phyloP scores from a whole-genome alignment of 2,797 vertebrate species.

The Xiphophorus birchmanni region DNA sequence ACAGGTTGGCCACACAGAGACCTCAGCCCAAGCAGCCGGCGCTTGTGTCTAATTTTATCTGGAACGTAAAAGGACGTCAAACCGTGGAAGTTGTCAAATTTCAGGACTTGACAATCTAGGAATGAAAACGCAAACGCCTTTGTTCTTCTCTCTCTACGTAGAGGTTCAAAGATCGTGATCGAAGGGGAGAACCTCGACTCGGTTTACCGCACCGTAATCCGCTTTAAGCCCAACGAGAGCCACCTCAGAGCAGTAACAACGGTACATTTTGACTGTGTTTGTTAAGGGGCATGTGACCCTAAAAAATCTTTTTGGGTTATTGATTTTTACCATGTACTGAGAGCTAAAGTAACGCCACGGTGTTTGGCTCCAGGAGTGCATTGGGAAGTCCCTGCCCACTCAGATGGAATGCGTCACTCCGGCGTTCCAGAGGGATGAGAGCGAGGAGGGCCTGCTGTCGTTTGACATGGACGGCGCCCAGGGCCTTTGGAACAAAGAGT shows the following conservation, averaged over 20 bases:
- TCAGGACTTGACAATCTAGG: not conserved
- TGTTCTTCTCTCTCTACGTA: slow-evolving; percentile 49
- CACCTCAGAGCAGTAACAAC: slow-evolving; percentile 75
- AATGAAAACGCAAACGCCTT: not conserved
- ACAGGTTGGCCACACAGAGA: slow-evolving; percentile 72
- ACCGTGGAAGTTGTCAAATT: not conserved
- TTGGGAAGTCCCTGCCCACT: slow-evolving; percentile 65
- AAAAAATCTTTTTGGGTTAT: too few species aligned
- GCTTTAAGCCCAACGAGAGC: slow-evolving; percentile 82
- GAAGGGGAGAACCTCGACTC: slow-evolving; percentile 89
- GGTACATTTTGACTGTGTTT: slow-evolving; percentile 53
- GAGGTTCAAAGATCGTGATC: slow-evolving; percentile 88
- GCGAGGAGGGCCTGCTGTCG: slow-evolving; percentile 82
- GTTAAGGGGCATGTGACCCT: not conserved
- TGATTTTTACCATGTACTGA: not conserved
- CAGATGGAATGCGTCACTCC: slow-evolving; percentile 85
- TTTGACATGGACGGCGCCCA: slow-evolving; percentile 85
- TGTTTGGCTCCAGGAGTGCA: slow-evolving; percentile 80
- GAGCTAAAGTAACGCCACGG: not conserved
- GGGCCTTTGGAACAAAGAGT: slow-evolving; percentile 75
- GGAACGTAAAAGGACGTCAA: not conserved
- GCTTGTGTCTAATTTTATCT: not conserved
- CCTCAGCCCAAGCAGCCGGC: not conserved
- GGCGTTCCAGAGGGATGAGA: slow-evolving; percentile 76
- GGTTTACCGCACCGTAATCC: slow-evolving; percentile 81